Conservation (phyloP, 2,888 invertebrate genomes). For the Lymantria dispar region DNA sequence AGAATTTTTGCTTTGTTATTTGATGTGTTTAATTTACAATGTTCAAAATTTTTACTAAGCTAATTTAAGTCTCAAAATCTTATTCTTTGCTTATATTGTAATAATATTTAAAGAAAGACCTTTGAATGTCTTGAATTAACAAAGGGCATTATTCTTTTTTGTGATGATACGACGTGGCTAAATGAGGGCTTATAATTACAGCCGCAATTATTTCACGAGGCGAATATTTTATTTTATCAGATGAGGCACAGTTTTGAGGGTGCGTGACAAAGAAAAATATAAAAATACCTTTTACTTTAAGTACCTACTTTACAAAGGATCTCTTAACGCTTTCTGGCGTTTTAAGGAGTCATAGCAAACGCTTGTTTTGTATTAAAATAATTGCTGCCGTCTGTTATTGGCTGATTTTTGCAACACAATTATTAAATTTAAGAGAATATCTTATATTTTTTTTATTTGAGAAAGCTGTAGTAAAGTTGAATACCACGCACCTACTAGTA, state of each 20-base stretch:
- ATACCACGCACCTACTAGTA: too few species aligned
- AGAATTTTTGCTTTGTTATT: too few species aligned
- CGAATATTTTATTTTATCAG: slow-evolving; percentile 64
- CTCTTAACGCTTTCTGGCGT: neutral
- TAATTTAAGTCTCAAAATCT: neutral
- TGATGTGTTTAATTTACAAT: neutral
- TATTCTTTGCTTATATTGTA: neutral
- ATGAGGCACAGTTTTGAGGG: slow-evolving; percentile 42
- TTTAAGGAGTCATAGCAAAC: too few species aligned
- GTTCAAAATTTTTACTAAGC: neutral
- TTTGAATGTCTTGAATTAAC: neutral
- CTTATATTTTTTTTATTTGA: neutral
- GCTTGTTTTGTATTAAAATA: too few species aligned
- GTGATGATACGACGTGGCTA: slow-evolving; percentile 48
- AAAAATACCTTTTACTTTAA: slow-evolving; percentile 47
- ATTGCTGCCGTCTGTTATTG: too few species aligned
- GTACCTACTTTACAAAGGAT: slow-evolving; percentile 43
- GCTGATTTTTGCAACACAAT: too few species aligned
- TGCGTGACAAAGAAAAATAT: slow-evolving; percentile 60
- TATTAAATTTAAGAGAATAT: too few species aligned
- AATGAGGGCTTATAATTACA: slow-evolving; percentile 63
- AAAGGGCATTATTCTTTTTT: slow-evolving; percentile 31
- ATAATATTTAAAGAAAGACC: neutral
- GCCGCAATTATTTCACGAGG: slow-evolving; percentile 65
- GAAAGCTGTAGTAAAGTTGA: too few species aligned